Evolutionary conservation across 2,888 invertebrate genomes (phyloP).

Genomic region (Erebia palarica): DNA sequence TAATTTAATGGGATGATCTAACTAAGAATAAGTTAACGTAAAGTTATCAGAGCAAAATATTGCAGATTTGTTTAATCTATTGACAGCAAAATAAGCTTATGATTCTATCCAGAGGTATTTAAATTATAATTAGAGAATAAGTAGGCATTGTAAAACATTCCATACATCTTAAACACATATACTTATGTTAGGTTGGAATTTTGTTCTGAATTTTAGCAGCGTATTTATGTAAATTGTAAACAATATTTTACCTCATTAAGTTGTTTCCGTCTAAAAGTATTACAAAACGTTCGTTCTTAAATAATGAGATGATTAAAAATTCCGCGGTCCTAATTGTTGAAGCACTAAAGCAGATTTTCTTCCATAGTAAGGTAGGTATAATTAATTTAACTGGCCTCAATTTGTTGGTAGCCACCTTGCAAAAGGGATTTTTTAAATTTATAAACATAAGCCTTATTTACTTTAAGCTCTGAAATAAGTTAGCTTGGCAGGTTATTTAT

Average conservation of each 20-base stretch:
- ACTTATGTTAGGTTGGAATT: no score
- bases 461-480: slow-evolving; percentile 1
- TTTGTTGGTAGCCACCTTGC: slow-evolving; percentile 2
- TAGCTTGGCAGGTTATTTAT: neutral
- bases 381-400: slow-evolving; percentile 16
- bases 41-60: no score
- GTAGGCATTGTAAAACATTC: no score
- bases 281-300: slow-evolving; percentile 59
- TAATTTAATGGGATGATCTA: no score
- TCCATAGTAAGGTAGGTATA: slow-evolving; percentile 37
- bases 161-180: no score
- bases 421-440: slow-evolving; percentile 11
- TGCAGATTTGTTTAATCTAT: no score
- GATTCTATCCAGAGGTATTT: no score
- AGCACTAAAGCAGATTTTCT: slow-evolving; percentile 61
- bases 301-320: slow-evolving; percentile 71
- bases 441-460: slow-evolving; percentile 2
- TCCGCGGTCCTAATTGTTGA: slow-evolving; percentile 63
- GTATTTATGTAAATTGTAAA: neutral
- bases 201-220: neutral
- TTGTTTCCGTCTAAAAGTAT: slow-evolving; percentile 48
- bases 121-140: no score
- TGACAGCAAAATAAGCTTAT: no score
- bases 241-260: slow-evolving; percentile 1
- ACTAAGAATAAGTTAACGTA: no score